These are phyloP conservation scores for Maccullochella peelii DNA, from an alignment of 2,113 vertebrate species.

Conservation along the genomic window DNA sequence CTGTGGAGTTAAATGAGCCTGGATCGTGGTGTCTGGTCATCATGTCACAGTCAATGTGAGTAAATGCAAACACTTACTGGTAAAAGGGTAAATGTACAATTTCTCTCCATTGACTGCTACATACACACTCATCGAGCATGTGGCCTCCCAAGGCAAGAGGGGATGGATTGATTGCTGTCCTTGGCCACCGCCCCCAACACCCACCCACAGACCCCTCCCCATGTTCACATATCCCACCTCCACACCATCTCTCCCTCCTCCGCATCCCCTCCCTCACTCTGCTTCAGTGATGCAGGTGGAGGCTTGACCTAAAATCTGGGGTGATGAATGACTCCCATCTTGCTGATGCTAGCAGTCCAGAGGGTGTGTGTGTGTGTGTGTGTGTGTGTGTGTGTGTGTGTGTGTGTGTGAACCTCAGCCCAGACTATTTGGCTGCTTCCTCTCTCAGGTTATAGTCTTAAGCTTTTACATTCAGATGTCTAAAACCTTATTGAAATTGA, in stretches of 20 bases:
- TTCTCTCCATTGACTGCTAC: constrained; percentile 20
- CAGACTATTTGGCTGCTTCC: constrained; percentile 15
- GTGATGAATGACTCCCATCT: constrained; percentile 80
- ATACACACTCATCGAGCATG: constrained; percentile 1
- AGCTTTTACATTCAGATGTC: not conserved
- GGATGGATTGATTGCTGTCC: constrained; percentile 53
- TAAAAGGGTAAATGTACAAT: constrained; percentile 26
- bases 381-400: constrained; percentile 20
- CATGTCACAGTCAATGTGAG: not conserved
- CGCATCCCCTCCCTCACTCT: constrained; percentile 36
- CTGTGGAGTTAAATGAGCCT: constrained; percentile 18
- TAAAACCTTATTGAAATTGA: not conserved
- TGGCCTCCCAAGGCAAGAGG: constrained; percentile 7
- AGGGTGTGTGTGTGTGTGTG: constrained; percentile 26
- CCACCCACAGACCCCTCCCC: constrained; percentile 1
- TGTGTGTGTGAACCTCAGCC: constrained; percentile 10
- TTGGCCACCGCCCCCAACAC: constrained; percentile 29
- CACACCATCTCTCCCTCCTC: constrained; percentile 17
- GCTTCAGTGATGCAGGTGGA: constrained; percentile 73
- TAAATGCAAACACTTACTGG: constrained; percentile 8
- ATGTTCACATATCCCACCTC: constrained; percentile 36
- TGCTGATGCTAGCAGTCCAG: constrained; percentile 65
- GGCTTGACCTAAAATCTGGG: constrained; percentile 80
- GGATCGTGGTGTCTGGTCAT: constrained; percentile 2
- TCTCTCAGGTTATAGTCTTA: not conserved